Evolutionary conservation across 2,113 vertebrate species (phyloP), one percentile per base, ranked within the genome.

Genomic region (Actenoides lindsayi): DNA sequence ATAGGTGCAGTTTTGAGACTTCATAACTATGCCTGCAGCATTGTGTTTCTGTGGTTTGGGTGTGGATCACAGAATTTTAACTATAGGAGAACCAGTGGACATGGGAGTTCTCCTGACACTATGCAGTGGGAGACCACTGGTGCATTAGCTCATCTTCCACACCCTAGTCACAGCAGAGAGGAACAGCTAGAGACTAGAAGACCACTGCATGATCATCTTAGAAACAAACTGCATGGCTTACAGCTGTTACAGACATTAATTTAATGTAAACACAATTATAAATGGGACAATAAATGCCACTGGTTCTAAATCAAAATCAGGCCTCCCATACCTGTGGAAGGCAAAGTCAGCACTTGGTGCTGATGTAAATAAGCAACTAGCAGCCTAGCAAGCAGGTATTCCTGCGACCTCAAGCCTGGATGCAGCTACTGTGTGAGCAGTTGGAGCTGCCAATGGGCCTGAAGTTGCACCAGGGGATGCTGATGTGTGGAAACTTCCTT

Each of bases 111-210:
- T 89, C 23, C 83, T 89, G 60, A 63, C 23, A 3, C 51, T 5
- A 2, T 17, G 35, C 76, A 83, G 30, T 7, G 51, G 70, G 39
- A 42, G 86, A 81, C 80, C 89, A 92, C 1, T 10, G 31, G 15
- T 59, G 68, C 44, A 62, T 50, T 8, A 65, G 24, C 24, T 95
- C 31, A 41, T 69, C n/a, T 77, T 68, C n/a, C 63, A 60, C 2
- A 0, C 20, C 65, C 70, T 0, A 0, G 64, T 23, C 4, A 1
- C 59, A 53, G 28, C 12, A 44, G 20, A 69, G 44, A 30, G 62
- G 44, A 85, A 31, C 50, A 82, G 60, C 28, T 17, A 21, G 62
- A 44, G n/a, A 59, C 28, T 56, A 65, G 37, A 11, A 87, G 14
- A 53, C 54, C 2, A 4, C 42, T 63, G 44, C 31, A 3, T 17